Conservation (phyloP, 2,888 invertebrate species). For the Sympetrum striolatum region DNA sequence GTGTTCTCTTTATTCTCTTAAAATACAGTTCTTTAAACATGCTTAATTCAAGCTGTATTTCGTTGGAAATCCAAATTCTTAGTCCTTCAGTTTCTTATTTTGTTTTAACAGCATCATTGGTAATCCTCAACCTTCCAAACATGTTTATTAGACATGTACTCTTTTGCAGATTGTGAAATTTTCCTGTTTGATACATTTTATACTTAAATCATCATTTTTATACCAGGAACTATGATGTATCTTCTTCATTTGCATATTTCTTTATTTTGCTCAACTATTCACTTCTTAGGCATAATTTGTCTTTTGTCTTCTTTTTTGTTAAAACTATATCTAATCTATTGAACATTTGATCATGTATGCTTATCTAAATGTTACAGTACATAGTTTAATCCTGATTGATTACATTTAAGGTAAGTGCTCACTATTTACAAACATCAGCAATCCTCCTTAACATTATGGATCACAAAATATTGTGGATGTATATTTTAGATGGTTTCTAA, state of each 20-base stretch:
- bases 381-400: slow-evolving; percentile 25
- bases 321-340: not conserved
- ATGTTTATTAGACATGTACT: not conserved
- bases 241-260: not conserved
- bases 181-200: not conserved
- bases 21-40: too few relatives aligned
- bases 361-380: slow-evolving; percentile 36
- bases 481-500: not conserved
- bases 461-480: not conserved
- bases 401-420: slow-evolving; percentile 39
- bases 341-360: slow-evolving; percentile 21
- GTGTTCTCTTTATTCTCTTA: too few relatives aligned
- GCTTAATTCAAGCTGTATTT: not conserved
- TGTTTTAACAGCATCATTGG: not conserved
- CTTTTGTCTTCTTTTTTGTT: not conserved
- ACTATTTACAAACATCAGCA: slow-evolving; percentile 6
- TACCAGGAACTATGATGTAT: not conserved
- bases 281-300: not conserved
- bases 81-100: not conserved
- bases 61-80: not conserved
- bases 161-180: slow-evolving; percentile 22
- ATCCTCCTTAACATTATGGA: not conserved
- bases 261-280: not conserved
- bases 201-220: not conserved
- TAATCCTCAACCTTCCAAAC: not conserved